Evolutionary conservation across 2,797 vertebrate genomes (phyloP).

Genomic region (Bradypus variegatus): DNA sequence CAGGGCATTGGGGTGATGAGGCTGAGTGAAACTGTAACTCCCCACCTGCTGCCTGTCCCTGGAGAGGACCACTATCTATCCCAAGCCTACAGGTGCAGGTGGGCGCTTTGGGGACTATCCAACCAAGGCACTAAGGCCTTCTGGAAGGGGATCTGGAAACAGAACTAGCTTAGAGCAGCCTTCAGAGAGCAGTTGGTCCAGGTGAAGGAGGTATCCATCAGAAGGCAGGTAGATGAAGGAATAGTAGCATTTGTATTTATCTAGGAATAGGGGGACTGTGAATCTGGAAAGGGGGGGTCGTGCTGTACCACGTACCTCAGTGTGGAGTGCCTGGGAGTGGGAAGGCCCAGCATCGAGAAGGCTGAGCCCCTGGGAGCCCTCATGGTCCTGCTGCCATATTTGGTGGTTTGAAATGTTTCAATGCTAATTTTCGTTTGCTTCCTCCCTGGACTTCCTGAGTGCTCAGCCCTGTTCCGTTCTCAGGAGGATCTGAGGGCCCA

Average conservation of each 20-base stretch:
- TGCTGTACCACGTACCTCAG: accelerated
- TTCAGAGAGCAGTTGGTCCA: neutral
- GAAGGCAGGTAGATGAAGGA: neutral
- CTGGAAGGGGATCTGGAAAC: neutral
- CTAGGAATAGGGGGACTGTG: neutral
- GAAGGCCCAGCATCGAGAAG: neutral
- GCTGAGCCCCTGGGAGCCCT: neutral
- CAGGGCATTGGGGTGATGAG: neutral
- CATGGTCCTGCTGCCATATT: neutral
- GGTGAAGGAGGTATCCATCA: neutral
- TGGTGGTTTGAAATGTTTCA: neutral
- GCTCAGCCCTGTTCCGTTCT: neutral
- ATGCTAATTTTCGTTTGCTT: neutral
- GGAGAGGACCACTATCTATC: neutral
- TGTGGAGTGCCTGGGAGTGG: neutral
- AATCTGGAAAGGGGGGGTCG: neutral
- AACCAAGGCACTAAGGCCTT: neutral
- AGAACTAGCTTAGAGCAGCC: neutral
- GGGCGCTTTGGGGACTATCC: neutral
- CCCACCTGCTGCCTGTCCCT: neutral
- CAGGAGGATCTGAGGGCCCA: neutral
- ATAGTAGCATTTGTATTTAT: neutral
- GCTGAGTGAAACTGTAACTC: neutral
- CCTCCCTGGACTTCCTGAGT: neutral
- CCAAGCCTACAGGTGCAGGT: neutral